phyloP scores from a whole-genome alignment of 2,888 invertebrate species.

The Gymnocheta viridis region DNA sequence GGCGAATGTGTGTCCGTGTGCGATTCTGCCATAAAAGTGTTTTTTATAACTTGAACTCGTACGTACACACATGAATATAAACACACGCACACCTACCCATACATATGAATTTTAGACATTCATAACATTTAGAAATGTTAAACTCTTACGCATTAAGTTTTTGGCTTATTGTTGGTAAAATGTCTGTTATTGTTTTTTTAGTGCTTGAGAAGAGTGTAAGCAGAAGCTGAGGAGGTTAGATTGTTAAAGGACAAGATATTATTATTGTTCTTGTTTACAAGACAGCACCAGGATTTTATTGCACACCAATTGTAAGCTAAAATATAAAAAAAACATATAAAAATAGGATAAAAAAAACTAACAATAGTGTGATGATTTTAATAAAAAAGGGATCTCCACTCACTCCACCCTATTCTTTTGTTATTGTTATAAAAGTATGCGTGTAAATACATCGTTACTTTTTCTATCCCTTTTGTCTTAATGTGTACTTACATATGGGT shows the following conservation, averaged over 20 bases:
- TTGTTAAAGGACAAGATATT: constrained; percentile 47
- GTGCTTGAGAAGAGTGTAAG: constrained; percentile 1
- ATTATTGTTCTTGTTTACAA: constrained; percentile 59
- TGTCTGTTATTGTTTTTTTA: constrained; percentile 57
- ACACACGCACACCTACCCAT: neutral
- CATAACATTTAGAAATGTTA: constrained; percentile 62
- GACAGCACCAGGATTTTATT: constrained; percentile 66
- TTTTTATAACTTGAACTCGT: constrained; percentile 63
- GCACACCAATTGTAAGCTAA: constrained; percentile 52
- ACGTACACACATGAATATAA: constrained; percentile 12
- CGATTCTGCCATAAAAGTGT: constrained; percentile 55
- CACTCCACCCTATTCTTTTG: constrained; percentile 15
- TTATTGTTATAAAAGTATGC: constrained; percentile 41
- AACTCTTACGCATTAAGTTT: constrained; percentile 66
- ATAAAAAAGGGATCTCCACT: constrained; percentile 12
- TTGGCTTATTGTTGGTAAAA: constrained; percentile 65
- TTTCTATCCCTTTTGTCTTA: neutral
- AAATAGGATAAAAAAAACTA: constrained; percentile 16
- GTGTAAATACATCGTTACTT: constrained; percentile 21
- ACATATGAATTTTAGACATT: constrained; percentile 14
- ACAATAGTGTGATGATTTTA: constrained; percentile 29
- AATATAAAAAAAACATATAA: constrained; percentile 51
- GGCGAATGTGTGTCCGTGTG: constrained; percentile 16
- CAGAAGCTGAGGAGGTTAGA: neutral
- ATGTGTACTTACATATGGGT: neutral